These are phyloP conservation scores for Erpornis zantholeuca DNA, from an alignment of 2,113 vertebrate genomes.

Conservation along the genomic window DNA sequence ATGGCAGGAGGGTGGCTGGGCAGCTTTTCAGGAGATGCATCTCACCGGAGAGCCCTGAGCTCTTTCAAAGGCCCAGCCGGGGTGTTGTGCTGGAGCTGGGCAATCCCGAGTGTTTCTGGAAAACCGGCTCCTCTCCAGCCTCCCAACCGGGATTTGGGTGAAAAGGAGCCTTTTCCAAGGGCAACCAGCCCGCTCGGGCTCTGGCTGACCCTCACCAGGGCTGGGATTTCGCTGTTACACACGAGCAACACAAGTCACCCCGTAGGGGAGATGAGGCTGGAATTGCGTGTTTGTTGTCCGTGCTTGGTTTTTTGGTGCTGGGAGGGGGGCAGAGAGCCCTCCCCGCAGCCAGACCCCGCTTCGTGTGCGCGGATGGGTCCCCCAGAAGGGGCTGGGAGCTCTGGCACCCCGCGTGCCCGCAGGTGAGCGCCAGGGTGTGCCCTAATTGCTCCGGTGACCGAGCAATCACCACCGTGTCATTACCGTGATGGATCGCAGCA, in stretches of 20 bases:
- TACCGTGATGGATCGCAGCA: conserved; percentile 41
- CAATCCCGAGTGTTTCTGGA: neutral
- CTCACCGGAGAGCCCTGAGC: neutral
- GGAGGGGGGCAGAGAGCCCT: neutral
- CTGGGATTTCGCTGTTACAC: neutral
- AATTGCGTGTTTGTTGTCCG: accelerated
- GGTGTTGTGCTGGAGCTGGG: accelerated
- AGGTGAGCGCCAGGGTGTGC: neutral
- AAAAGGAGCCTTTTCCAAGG: neutral
- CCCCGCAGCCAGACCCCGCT: neutral
- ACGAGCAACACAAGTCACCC: neutral
- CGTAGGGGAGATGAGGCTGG: neutral
- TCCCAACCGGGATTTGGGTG: accelerated
- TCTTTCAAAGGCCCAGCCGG: neutral
- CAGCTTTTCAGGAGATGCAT: neutral
- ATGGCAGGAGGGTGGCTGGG: neutral
- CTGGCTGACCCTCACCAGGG: neutral
- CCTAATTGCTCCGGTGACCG: neutral
- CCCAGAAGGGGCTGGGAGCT: neutral
- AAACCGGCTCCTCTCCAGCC: neutral
- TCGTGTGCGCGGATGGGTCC: accelerated
- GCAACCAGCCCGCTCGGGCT: accelerated
- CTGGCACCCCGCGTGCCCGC: accelerated
- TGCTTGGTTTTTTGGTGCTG: neutral
- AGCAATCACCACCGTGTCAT: neutral